Percentiles rank a stretch among this genome's conserved stretches.
Evolutionary conservation across 2,797 vertebrate genomes (phyloP).

Genomic region (Iguana delicatissima): DNA sequence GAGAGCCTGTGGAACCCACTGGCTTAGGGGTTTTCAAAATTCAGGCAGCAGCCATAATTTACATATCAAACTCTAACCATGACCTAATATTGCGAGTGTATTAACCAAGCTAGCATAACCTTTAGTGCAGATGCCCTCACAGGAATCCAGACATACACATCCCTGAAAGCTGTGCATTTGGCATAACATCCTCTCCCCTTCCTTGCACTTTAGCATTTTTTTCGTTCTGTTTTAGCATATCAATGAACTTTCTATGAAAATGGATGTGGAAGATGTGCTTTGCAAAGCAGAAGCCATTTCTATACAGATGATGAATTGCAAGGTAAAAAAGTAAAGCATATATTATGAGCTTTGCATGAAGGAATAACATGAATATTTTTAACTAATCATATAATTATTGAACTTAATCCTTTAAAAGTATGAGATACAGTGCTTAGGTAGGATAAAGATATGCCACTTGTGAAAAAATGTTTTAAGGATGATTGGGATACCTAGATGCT

Average conservation of each 20-base stretch:
- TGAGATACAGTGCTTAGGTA: background rate
- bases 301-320: constrained; percentile 92
- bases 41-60: background rate
- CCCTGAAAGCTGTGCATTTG: background rate
- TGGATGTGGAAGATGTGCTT: constrained; percentile 92
- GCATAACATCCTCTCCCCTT: background rate
- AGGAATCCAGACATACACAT: background rate
- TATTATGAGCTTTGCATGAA: constrained; percentile 33
- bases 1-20: background rate
- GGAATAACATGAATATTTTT: background rate
- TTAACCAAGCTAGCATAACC: background rate
- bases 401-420: background rate
- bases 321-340: constrained; percentile 80
- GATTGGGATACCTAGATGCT: background rate
- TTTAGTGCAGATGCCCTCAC: background rate
- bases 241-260: constrained; percentile 98
- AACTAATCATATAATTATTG: background rate
- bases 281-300: constrained; percentile 95
- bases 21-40: background rate
- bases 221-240: constrained; percentile 88
- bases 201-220: constrained; percentile 51
- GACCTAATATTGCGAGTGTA: background rate
- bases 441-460: background rate
- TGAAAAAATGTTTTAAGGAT: background rate
- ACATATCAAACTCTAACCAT: background rate